These are phyloP conservation scores for Hirundo rustica DNA, from an alignment of 2,797 vertebrate genomes.

Conservation along the genomic window DNA sequence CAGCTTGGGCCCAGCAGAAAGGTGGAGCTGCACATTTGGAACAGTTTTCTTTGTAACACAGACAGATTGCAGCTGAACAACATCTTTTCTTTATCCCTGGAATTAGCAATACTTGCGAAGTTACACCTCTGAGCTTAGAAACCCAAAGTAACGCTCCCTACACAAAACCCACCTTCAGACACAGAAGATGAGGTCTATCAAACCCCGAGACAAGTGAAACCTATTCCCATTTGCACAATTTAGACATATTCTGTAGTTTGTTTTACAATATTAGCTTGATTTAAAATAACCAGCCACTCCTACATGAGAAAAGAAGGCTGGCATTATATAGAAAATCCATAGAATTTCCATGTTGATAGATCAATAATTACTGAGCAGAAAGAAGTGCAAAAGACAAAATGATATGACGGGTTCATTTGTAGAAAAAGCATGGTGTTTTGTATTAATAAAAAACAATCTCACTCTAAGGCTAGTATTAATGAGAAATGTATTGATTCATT, in stretches of 20 bases:
- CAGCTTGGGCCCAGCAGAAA: neutral
- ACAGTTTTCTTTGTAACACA: neutral
- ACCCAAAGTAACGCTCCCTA: neutral
- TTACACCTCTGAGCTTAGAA: neutral
- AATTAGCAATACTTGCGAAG: neutral
- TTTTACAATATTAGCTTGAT: neutral
- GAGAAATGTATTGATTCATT: constrained; percentile 28
- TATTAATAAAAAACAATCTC: constrained; percentile 8
- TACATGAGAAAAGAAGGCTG: neutral
- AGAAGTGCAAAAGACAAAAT: neutral
- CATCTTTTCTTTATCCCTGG: neutral
- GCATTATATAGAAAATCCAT: neutral
- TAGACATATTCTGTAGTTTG: neutral
- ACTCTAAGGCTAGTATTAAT: neutral
- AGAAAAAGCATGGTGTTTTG: neutral
- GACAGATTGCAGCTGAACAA: accelerated
- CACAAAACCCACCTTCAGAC: neutral
- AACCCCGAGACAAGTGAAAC: neutral
- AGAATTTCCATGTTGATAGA: neutral
- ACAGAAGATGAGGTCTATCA: neutral
- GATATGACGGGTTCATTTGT: neutral
- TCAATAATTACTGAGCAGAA: neutral
- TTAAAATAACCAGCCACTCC: neutral
- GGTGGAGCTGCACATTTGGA: neutral
- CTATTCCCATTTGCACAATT: neutral